Evolutionary conservation across 2,113 vertebrate species (phyloP), one percentile per base, ranked within the genome.

Genomic region (Circaetus gallicus): DNA sequence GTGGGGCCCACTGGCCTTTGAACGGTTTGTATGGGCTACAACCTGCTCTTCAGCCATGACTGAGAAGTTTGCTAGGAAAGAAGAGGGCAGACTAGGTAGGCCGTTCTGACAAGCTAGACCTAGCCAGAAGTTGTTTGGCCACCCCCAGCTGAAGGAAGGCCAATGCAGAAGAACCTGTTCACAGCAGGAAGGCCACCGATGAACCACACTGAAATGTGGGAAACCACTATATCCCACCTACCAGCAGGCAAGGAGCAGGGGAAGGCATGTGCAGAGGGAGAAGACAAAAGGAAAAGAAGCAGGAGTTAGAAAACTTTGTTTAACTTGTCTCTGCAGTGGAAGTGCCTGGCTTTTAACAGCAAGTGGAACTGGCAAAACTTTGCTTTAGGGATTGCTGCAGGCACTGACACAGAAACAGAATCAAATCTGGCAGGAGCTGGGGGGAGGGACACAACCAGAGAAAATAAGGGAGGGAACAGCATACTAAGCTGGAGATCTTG

Each of bases 391-490:
- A 88, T 85, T 92, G 65, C 82, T 73, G 86, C 55, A 92, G 72
- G 85, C 96, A 61, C 47, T 78, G 59, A 90, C 94, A 92, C 20
- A 89, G 80, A 91, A 88, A 90, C 24, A 84, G 63, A 92, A 95
- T 89, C 32, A 93, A 62, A 82, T 45, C 80, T 74, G 87, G 32
- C 84, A 95, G 83, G 47, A 83, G 62, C 47, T 61, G 55, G 52
- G 40, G 79, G 83, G n/a, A 84, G 94, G 74, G 86, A 89, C 65
- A 70, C 7, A 69, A 42, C 9, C 7, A 63, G 49, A 86, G 79
- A 89, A 90, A 89, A 59, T 53, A 65, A 55, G 34, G 71, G 71
- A 95, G 26, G 14, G 25, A 79, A 31, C 18, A 38, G 61, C 38
- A 53, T 17, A 80, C 55, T 74, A 70, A 96, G 24, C 20, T 38